Evolutionary conservation across 2,888 invertebrate species (phyloP), one percentile per base, ranked within the genome.

Genomic region (Steinernema scapterisci): DNA sequence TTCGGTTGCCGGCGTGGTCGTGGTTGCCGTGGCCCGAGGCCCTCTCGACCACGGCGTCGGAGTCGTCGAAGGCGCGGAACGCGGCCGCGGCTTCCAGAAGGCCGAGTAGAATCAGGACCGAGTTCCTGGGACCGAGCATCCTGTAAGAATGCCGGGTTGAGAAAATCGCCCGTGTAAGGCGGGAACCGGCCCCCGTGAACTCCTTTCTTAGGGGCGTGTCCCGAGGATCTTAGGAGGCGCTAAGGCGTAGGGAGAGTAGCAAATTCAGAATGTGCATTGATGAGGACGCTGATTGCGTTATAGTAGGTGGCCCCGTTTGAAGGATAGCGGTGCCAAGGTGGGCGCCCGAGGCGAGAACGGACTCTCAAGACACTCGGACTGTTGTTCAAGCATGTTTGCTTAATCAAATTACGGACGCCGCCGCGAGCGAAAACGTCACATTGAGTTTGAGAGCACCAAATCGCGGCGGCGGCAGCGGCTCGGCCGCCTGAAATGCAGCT

Each of bases 371-470:
- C 63, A 63, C 63, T 63, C 27, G 27, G 27, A 31, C 63, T 63
- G 63, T 63, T 63, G 63, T 63, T 63, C 63, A 63, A 63, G 63
- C 63, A 63, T 63, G 63, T 63, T 63, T 63, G 63, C 63, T 63
- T 63, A 63, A 63, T 63, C 1, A 21, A 63, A 63, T 63, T 63
- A 63, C 63, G 31, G 31, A 27, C 25, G 63, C 31, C 31, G 19
- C 2, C 11, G 63, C 5, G 31, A 9, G 31, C 19, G 48, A 19
- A 63, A 63, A 63, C 63, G 63, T 63, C 63, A 63, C 63, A 63
- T 63, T n/a, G 63, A 63, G 63, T 63, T 63, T 63, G 63, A n/a
- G 27, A 19, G 38, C 63, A 63, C 63, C 63, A 31, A 54, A 63
- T 63, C 63, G 63, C 16, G 31, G 31, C 16, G 11, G 25, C 31